Evolutionary conservation across 2,797 vertebrate genomes (phyloP).

Genomic region (Peromyscus nudipes): DNA sequence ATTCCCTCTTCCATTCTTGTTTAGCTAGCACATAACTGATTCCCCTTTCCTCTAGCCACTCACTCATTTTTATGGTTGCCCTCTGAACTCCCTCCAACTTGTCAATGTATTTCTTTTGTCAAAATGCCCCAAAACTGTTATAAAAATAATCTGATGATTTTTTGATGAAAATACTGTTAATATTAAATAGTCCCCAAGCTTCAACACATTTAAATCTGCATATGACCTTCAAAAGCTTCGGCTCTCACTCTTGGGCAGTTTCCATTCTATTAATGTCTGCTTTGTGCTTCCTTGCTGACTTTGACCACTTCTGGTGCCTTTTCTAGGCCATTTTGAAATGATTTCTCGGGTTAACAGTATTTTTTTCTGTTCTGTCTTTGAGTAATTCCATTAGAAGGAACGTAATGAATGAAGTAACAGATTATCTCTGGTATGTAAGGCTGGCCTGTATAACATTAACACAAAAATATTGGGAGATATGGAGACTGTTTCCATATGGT

Average conservation of each 20-base stretch:
- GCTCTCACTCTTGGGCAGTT: slow-evolving; percentile 46
- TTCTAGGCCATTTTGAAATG: background rate
- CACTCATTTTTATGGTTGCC: slow-evolving; percentile 79
- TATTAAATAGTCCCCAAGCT: slow-evolving; percentile 47
- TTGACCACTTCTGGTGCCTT: background rate
- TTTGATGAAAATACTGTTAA: slow-evolving; percentile 67
- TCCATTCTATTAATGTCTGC: background rate
- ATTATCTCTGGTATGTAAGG: background rate
- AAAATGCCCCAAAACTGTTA: slow-evolving; percentile 69
- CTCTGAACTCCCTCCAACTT: slow-evolving; percentile 76
- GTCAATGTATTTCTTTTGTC: slow-evolving; percentile 75
- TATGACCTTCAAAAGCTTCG: slow-evolving; percentile 63
- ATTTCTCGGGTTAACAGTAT: background rate
- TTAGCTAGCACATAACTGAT: slow-evolving; percentile 78
- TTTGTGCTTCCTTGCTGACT: background rate
- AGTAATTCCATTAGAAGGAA: background rate
- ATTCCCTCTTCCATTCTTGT: slow-evolving; percentile 71
- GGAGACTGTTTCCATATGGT: background rate
- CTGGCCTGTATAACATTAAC: background rate
- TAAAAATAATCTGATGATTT: slow-evolving; percentile 74
- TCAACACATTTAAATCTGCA: slow-evolving; percentile 25
- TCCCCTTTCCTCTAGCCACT: slow-evolving; percentile 71
- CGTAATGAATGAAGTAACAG: background rate
- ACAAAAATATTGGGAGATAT: background rate
- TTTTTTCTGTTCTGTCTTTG: background rate